A percentile compares a stretch with the other conserved stretches of the same genome.
Evolutionary conservation across 2,113 vertebrate genomes (phyloP).

Genomic region (Hipposideros armiger): DNA sequence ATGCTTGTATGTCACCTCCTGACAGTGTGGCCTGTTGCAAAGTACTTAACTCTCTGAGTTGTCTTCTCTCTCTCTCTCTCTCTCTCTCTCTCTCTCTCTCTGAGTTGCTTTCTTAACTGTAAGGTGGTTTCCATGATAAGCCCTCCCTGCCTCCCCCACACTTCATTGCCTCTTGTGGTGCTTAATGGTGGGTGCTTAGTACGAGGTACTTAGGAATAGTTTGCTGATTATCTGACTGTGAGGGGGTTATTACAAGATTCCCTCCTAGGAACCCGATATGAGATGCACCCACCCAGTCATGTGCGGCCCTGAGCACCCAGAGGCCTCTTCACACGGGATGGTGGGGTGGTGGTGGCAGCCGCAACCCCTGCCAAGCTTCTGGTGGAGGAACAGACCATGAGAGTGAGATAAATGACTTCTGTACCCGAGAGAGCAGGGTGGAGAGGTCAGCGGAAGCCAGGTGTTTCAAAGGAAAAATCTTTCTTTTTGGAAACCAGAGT

Average conservation of each 20-base stretch:
- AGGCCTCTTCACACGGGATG: not conserved
- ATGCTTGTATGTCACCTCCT: not conserved
- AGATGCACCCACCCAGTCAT: not conserved
- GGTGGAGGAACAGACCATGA: not conserved
- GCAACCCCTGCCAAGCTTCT: too few species aligned
- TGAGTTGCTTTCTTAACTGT: not conserved
- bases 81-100: not conserved
- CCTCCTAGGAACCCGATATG: not conserved
- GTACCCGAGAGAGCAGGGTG: not conserved
- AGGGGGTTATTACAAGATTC: not conserved
- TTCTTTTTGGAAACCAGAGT: not conserved
- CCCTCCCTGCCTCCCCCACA: accelerated
- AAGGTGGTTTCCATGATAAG: not conserved
- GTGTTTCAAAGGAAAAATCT: not conserved
- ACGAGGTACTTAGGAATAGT: not conserved
- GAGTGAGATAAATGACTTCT: not conserved
- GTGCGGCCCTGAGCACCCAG: not conserved
- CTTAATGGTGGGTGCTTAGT: not conserved
- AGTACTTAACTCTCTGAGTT: not conserved
- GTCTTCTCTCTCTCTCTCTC: not conserved
- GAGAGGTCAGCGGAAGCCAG: not conserved
- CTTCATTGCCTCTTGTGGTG: not conserved
- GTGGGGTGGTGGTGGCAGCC: accelerated
- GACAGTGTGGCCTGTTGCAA: not conserved
- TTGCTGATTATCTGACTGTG: not conserved